These are phyloP conservation scores for Cottus gobio DNA, from an alignment of 2,113 vertebrate genomes.

Conservation along the genomic window DNA sequence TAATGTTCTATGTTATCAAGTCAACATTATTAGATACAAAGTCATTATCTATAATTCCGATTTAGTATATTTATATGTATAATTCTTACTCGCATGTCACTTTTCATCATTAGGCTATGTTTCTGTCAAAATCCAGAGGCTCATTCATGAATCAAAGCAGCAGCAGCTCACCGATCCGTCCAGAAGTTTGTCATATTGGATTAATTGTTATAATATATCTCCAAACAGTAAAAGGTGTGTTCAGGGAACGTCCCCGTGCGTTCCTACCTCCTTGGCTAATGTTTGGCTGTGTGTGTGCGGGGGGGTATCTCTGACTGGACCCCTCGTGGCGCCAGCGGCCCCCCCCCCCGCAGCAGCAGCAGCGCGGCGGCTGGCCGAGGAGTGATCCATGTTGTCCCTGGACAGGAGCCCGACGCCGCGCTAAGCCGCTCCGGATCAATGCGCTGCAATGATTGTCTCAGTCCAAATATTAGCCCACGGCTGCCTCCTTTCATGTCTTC, in stretches of 20 bases:
- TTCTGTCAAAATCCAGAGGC: not conserved
- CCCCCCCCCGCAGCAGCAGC: slow-evolving; percentile 4
- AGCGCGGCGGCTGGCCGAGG: not conserved
- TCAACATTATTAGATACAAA: not conserved
- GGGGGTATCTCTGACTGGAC: not conserved
- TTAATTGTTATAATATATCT: not conserved
- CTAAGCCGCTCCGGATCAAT: slow-evolving; percentile 82
- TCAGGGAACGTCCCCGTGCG: not conserved
- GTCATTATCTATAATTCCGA: not conserved
- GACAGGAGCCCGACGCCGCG: slow-evolving; percentile 78
- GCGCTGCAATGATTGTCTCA: slow-evolving; percentile 83
- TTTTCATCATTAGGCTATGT: too few relatives aligned
- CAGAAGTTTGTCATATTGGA: not conserved
- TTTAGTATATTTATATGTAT: not conserved
- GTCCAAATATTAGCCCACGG: slow-evolving; percentile 83
- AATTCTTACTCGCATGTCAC: not conserved
- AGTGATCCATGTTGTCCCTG: slow-evolving; percentile 64
- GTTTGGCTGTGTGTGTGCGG: not conserved
- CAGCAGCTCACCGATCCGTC: too few relatives aligned
- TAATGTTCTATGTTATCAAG: not conserved
- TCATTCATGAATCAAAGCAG: too few relatives aligned
- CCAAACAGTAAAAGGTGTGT: not conserved
- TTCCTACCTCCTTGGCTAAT: not conserved
- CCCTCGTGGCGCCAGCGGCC: slow-evolving; percentile 56
- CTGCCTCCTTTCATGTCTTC: slow-evolving; percentile 79